Evolutionary conservation across 1,140 invertebrate species (phyloP), one percentile per base, ranked within the genome.

Genomic region (Dendroctonus valens): DNA sequence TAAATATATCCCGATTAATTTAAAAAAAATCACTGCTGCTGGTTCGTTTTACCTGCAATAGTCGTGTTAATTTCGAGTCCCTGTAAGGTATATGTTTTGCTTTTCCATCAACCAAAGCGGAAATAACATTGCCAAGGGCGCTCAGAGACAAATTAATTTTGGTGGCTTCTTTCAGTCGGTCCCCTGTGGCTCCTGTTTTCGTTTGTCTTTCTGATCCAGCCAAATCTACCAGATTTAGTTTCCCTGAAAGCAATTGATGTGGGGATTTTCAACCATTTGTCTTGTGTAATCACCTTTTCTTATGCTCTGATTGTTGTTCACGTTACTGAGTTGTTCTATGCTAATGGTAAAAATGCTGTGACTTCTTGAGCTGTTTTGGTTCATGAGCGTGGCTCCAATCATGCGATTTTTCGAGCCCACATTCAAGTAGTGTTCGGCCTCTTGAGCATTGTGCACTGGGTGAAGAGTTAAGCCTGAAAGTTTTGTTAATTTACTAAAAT

Each of bases 121-220:
- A 96, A 61, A 97, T 97, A 0, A 97, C 94, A 81, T 97, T 97
- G 11, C 94, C 95, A 46, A 97, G 79, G 0, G 94, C 95, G 8
- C 93, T 96, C 11, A 97, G 79, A 6, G 93, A 96, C n/a, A 97
- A 79, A 82, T 97, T 97, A 63, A 97, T 97, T 81, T 96, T 96
- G 0, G 92, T 96, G 0, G 94, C 94, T 82, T 97, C 94, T 75
- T 93, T 96, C 15, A 97, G 80, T 15, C 94, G 81, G 67, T 96
- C 92, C 0, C 94, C 92, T 3, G 87, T 87, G 1, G 91, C 90
- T 8, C 93, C 90, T 41, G 93, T 94, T 77, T 94, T 94, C 0
- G 86, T 82, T 77, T 95, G 92, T 68, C 93, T 78, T 77, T 96
- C 94, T 65, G 90, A 93, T 3, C 94, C 94, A 15, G 93, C 93